Conservation (phyloP, 2,888 invertebrate species). For the Dynastes tityus region DNA sequence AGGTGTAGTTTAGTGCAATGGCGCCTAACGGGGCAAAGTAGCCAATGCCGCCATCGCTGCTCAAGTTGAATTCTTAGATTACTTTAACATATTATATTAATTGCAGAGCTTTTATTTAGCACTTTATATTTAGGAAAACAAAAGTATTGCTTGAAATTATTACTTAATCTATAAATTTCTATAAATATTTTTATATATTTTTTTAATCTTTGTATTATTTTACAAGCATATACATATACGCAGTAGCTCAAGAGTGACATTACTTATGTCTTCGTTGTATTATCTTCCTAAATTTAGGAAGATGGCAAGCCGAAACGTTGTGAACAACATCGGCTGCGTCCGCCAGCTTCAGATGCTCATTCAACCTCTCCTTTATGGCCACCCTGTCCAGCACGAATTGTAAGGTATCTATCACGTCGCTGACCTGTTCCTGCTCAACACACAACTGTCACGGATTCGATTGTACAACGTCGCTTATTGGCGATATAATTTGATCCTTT, state of each 20-base stretch:
- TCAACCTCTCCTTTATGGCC: conserved; percentile 64
- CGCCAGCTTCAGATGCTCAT: conserved; percentile 61
- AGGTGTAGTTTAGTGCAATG: no score
- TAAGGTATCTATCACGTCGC: conserved; percentile 67
- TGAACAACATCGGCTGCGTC: conserved; percentile 68
- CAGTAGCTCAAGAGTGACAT: conserved; percentile 10
- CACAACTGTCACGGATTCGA: conserved; percentile 74
- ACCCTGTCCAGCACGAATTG: conserved; percentile 65
- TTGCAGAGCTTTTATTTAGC: no score
- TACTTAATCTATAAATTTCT: no score
- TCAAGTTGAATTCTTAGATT: no score
- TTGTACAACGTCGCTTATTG: conserved; percentile 67
- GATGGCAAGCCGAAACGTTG: conserved; percentile 69
- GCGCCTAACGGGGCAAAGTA: no score
- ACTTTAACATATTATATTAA: no score
- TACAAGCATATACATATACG: not conserved
- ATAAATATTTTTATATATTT: no score
- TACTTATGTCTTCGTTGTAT: conserved; percentile 64
- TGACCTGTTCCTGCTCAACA: conserved; percentile 72
- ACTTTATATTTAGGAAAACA: no score
- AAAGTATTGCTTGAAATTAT: no score
- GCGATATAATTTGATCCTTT: conserved; percentile 64
- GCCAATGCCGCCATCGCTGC: no score
- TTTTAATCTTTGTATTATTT: no score
- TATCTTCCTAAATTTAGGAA: conserved; percentile 69